phyloP scores from a whole-genome alignment of 2,888 invertebrate species.

The Epirrhoe tristata region DNA sequence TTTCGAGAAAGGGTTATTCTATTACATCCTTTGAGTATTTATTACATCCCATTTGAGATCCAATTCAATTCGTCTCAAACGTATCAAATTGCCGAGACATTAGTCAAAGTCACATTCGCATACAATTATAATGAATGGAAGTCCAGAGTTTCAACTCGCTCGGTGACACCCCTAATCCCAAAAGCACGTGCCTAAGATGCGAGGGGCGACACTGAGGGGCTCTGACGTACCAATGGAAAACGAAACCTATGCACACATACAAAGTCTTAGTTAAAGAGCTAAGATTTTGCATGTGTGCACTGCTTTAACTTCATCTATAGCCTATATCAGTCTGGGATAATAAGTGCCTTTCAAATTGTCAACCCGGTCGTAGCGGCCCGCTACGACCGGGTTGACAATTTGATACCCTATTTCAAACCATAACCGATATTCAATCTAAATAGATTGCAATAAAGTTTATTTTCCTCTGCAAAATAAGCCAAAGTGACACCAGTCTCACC shows the following conservation, averaged over 20 bases:
- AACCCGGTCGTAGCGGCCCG: too few relatives aligned
- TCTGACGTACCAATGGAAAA: slow-evolving; percentile 2
- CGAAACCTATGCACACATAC: background rate
- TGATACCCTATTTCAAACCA: background rate
- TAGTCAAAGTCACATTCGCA: slow-evolving; percentile 42
- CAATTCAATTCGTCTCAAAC: slow-evolving; percentile 35
- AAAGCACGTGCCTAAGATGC: slow-evolving; percentile 65
- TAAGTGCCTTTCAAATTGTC: too few relatives aligned
- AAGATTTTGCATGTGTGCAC: too few relatives aligned
- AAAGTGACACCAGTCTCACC: slow-evolving; percentile 47
- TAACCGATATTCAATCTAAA: background rate
- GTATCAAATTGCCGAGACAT: slow-evolving; percentile 38
- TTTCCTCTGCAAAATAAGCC: slow-evolving; percentile 15
- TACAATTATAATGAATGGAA: slow-evolving; percentile 39
- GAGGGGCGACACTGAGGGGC: slow-evolving; percentile 55
- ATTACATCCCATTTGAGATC: slow-evolving; percentile 9
- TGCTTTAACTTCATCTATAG: too few relatives aligned
- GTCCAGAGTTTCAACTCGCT: slow-evolving; percentile 44
- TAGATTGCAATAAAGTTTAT: slow-evolving; percentile 52
- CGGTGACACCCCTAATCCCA: slow-evolving; percentile 71
- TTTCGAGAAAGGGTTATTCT: slow-evolving; percentile 4
- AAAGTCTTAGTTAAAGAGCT: too few relatives aligned
- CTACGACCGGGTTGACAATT: too few relatives aligned
- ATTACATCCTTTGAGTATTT: too few relatives aligned
- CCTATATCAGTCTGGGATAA: too few relatives aligned